Evolutionary conservation across 1,140 invertebrate genomes (phyloP).

Genomic region (Dinothrombium tinctorium): DNA sequence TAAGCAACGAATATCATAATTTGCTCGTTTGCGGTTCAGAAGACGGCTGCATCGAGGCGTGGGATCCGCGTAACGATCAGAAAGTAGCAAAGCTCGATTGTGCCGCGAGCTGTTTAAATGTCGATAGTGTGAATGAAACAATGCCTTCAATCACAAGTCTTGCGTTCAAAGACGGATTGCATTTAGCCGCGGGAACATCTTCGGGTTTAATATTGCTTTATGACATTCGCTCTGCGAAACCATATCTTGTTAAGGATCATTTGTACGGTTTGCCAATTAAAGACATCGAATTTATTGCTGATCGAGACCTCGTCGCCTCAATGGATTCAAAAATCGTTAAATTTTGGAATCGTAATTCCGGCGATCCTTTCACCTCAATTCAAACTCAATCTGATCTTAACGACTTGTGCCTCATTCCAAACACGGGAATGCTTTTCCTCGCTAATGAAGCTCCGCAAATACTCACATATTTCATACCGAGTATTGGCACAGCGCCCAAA

Average conservation of each 20-base stretch:
- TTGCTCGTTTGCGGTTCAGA: constrained; percentile 65
- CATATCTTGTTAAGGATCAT: constrained; percentile 75
- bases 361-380: constrained; percentile 75
- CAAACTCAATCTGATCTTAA: constrained; percentile 58
- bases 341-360: constrained; percentile 76
- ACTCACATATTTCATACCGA: constrained; percentile 78
- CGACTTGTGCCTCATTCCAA: constrained; percentile 64
- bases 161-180: constrained; percentile 52
- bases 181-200: constrained; percentile 68
- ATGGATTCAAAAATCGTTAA: constrained; percentile 78
- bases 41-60: constrained; percentile 78
- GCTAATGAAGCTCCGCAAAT: constrained; percentile 87
- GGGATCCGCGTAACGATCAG: constrained; percentile 60
- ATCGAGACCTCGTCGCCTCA: constrained; percentile 59
- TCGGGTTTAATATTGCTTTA: constrained; percentile 75
- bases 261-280: constrained; percentile 79
- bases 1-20: constrained; percentile 68
- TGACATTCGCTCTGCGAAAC: constrained; percentile 75
- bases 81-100: constrained; percentile 61
- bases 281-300: constrained; percentile 56
- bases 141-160: constrained; percentile 55
- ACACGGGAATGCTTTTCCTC: constrained; percentile 67
- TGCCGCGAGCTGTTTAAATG: constrained; percentile 39
- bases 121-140: constrained; percentile 20
- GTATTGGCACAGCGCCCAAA: constrained; percentile 74